Evolutionary conservation across 1,140 invertebrate species (phyloP), one percentile per base, ranked within the genome.

Genomic region (Scaptomyza graminum): DNA sequence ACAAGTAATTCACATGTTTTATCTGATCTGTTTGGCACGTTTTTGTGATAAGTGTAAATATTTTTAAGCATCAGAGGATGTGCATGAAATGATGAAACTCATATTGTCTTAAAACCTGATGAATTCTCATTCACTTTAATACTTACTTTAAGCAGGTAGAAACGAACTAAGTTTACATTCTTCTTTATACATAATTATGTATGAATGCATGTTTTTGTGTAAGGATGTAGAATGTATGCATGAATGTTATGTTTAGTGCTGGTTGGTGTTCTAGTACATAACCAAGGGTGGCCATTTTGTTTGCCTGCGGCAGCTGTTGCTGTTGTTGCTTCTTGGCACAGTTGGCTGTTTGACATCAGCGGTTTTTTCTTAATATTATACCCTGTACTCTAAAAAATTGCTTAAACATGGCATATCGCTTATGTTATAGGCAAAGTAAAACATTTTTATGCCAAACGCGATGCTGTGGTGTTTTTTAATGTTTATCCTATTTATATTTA

Each of bases 281-380:
- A 18, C 62, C 54, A 39, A 15, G 44, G 61, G 61, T 57, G 67
- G 69, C 41, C 54, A 66, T 72, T 60, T 60, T 49, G 22, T 61
- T 18, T 59, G 22, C 31, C 9, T 65, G 16, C 18, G 55, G 43
- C 6, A 39, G 41, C 18, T 28, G 44, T 8, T 50, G 18, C 31
- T 56, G 51, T 5, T 41, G 51, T 8, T 44, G 68, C 22, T 54
- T 3, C 28, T 52, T n/a, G 56, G 34, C 67, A 43, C 55, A 63
- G 75, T 56, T 57, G 55, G 60, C 64, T 76, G 74, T 81, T 81
- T 74, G 60, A 81, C 46, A 75, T 63, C 56, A 52, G 34, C 64
- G 61, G 44, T 63, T 65, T 63, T 50, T 50, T 46, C 15, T 31
- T 8, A 22, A 1, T 22, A 22, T 22, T 46, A 9, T 22, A 55